Evolutionary conservation across 1,140 invertebrate genomes (phyloP).

Genomic region (Cylas formicarius): DNA sequence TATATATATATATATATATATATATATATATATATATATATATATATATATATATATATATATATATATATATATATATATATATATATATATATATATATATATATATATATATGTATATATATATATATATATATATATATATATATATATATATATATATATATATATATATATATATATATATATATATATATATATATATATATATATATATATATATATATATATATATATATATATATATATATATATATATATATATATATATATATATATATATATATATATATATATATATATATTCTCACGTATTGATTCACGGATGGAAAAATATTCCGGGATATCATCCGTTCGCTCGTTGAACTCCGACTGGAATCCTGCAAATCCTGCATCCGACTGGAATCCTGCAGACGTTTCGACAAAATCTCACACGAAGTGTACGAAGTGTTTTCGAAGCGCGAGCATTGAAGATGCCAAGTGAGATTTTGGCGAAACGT

Average conservation of each 20-base stretch:
- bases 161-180: conserved; percentile 10
- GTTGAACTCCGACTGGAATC: too few species aligned
- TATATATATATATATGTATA: conserved; percentile 4
- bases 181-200: conserved; percentile 10
- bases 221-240: conserved; percentile 12
- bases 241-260: conserved; percentile 9
- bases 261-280: conserved; percentile 3
- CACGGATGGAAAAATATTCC: too few species aligned
- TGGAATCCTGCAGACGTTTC: too few species aligned
- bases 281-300: too few species aligned
- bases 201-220: conserved; percentile 12
- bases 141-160: conserved; percentile 12
- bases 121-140: conserved; percentile 12
- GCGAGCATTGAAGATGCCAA: too few species aligned
- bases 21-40: conserved; percentile 12
- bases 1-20: conserved; percentile 12
- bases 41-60: conserved; percentile 5
- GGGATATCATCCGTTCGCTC: too few species aligned
- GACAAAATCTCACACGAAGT: too few species aligned
- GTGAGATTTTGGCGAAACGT: too few species aligned
- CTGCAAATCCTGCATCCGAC: too few species aligned
- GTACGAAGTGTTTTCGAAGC: too few species aligned
- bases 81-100: conserved; percentile 7
- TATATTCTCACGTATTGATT: too few species aligned
- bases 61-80: conserved; percentile 7